These are phyloP conservation scores for Nipponacmea schrenckii DNA, from an alignment of 2,888 invertebrate species.

Conservation along the genomic window DNA sequence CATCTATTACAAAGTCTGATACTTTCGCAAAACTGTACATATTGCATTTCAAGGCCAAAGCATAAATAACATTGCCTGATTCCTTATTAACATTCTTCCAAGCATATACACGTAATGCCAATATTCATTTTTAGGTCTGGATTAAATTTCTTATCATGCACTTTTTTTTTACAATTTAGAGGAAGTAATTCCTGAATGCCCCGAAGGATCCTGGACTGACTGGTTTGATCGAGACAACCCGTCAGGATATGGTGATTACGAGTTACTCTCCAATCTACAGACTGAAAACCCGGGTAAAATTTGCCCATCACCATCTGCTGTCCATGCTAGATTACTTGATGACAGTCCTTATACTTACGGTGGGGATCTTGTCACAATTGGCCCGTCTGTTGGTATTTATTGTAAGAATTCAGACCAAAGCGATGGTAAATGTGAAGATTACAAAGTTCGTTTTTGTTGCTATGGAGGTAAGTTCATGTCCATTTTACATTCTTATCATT, in stretches of 20 bases:
- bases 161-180: too few species aligned
- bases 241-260: background rate
- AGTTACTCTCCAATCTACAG: background rate
- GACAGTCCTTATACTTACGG: background rate
- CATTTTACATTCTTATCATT: too few species aligned
- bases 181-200: too few species aligned
- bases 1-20: too few species aligned
- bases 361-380: background rate
- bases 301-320: background rate
- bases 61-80: too few species aligned
- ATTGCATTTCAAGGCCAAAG: too few species aligned
- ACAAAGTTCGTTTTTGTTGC: background rate
- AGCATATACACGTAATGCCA: too few species aligned
- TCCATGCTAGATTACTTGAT: background rate
- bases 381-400: background rate
- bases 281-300: background rate
- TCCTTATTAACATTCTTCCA: too few species aligned
- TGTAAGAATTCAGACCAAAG: background rate
- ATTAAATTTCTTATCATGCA: too few species aligned
- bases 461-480: background rate
- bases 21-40: too few species aligned
- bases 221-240: conserved; percentile 2
- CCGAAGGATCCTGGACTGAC: background rate
- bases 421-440: background rate
- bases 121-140: too few species aligned